Evolutionary conservation across 2,113 vertebrate genomes (phyloP).

Genomic region (Engystomops pustulosus): DNA sequence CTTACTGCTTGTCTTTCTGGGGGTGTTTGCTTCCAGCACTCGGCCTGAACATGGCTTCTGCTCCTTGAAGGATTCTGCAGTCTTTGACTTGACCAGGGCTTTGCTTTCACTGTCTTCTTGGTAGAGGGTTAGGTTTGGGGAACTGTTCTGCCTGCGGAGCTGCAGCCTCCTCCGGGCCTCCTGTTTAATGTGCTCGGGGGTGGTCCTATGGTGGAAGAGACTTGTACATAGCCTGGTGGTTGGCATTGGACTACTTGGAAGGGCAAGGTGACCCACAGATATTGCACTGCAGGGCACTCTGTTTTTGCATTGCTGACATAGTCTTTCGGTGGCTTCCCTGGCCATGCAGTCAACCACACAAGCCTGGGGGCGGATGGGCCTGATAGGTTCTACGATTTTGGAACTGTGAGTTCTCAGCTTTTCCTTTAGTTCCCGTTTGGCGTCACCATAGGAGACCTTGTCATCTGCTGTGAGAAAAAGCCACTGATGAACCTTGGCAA

Average conservation of each 20-base stretch:
- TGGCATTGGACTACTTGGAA: slow-evolving; percentile 50
- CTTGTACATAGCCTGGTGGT: slow-evolving; percentile 61
- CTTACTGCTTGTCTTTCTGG: slow-evolving; percentile 67
- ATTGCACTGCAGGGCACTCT: slow-evolving; percentile 57
- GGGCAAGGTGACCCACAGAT: slow-evolving; percentile 59
- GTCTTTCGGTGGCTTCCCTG: slow-evolving; percentile 61
- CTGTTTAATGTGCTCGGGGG: slow-evolving; percentile 83
- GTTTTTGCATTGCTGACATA: slow-evolving; percentile 56
- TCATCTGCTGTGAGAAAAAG: slow-evolving; percentile 77
- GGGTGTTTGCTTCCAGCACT: slow-evolving; percentile 52
- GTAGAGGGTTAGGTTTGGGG: slow-evolving; percentile 75
- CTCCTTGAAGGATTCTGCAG: slow-evolving; percentile 69
- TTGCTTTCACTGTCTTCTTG: slow-evolving; percentile 62
- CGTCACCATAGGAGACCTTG: slow-evolving; percentile 67
- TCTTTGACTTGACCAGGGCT: slow-evolving; percentile 73
- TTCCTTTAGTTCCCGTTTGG: slow-evolving; percentile 80
- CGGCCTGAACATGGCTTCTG: slow-evolving; percentile 50
- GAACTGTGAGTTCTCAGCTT: slow-evolving; percentile 82
- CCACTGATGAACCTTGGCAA: slow-evolving; percentile 76
- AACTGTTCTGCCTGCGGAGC: slow-evolving; percentile 83
- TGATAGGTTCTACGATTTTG: slow-evolving; percentile 74
- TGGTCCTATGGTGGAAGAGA: slow-evolving; percentile 69
- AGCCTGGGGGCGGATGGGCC: slow-evolving; percentile 75
- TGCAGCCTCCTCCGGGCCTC: slow-evolving; percentile 80
- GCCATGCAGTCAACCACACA: slow-evolving; percentile 61